Conservation (phyloP, 2,888 invertebrate species). For the Isotomurus palustris region DNA sequence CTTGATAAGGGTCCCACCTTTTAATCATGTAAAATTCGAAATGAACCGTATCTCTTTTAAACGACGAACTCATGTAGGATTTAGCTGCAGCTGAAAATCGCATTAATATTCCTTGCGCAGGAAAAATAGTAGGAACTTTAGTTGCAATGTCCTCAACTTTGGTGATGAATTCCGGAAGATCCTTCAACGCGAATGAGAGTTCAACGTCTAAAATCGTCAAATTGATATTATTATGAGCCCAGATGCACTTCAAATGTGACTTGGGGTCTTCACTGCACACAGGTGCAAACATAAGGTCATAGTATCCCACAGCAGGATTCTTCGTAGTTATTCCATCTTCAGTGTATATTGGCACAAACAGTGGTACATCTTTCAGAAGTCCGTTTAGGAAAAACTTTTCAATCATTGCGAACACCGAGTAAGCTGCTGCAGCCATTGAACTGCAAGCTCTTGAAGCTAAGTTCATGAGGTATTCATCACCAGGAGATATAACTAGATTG, state of each 20-base stretch:
- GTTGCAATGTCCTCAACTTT: not conserved
- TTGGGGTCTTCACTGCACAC: not conserved
- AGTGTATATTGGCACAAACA: conserved; percentile 1
- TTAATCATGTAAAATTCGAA: conserved; percentile 11
- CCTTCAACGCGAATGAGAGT: not conserved
- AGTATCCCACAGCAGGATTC: conserved; percentile 14
- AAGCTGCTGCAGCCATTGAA: not conserved
- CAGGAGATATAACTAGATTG: not conserved
- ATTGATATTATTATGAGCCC: not conserved
- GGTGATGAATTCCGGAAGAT: not conserved
- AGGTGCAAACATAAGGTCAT: not conserved
- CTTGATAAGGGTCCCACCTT: not conserved
- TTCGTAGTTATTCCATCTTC: conserved; percentile 8
- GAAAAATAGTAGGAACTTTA: conserved; percentile 4
- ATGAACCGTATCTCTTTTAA: not conserved
- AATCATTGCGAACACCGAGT: not conserved
- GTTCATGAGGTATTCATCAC: not conserved
- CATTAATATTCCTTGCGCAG: conserved; percentile 3
- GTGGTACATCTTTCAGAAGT: not conserved
- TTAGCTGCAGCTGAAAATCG: not conserved
- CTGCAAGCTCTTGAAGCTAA: not conserved
- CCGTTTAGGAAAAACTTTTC: not conserved
- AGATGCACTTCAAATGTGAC: conserved; percentile 2
- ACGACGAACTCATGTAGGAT: conserved; percentile 3
- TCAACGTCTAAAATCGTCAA: conserved; percentile 6